Evolutionary conservation across 2,113 vertebrate species (phyloP).

Genomic region (Tricholaema leucomelas): DNA sequence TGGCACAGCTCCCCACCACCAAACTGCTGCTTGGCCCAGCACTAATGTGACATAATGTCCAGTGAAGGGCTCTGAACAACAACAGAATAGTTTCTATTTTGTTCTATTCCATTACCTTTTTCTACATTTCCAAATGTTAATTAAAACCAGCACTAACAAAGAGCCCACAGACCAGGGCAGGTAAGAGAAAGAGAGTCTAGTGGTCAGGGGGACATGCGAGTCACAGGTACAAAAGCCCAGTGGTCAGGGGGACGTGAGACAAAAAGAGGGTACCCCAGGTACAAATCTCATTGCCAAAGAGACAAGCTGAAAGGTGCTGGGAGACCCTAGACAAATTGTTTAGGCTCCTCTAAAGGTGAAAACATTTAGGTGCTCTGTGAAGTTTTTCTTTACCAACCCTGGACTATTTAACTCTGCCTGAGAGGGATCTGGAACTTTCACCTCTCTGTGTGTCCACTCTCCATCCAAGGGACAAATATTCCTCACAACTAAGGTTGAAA

Average conservation of each 20-base stretch:
- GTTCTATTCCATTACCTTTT: slow-evolving; percentile 7
- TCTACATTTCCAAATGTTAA: background rate
- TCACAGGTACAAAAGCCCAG: background rate
- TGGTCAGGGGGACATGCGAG: background rate
- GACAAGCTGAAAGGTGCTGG: background rate
- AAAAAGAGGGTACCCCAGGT: background rate
- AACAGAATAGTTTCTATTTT: background rate
- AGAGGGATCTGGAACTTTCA: background rate
- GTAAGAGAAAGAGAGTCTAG: background rate
- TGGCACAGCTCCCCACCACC: background rate
- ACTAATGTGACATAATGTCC: slow-evolving; percentile 45
- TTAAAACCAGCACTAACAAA: background rate
- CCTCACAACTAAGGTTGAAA: background rate
- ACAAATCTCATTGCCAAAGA: background rate
- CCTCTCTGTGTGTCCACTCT: background rate
- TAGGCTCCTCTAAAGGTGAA: background rate
- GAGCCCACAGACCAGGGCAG: background rate
- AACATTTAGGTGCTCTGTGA: background rate
- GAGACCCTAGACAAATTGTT: background rate
- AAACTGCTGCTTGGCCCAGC: slow-evolving; percentile 5
- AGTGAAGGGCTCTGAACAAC: slow-evolving; percentile 19
- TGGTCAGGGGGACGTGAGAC: background rate
- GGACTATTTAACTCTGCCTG: background rate
- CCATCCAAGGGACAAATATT: background rate
- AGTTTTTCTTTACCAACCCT: background rate